A percentile compares a stretch with the other conserved stretches of the same genome.
Conservation (phyloP, 2,888 invertebrate species). For the Neelides folsomi region DNA sequence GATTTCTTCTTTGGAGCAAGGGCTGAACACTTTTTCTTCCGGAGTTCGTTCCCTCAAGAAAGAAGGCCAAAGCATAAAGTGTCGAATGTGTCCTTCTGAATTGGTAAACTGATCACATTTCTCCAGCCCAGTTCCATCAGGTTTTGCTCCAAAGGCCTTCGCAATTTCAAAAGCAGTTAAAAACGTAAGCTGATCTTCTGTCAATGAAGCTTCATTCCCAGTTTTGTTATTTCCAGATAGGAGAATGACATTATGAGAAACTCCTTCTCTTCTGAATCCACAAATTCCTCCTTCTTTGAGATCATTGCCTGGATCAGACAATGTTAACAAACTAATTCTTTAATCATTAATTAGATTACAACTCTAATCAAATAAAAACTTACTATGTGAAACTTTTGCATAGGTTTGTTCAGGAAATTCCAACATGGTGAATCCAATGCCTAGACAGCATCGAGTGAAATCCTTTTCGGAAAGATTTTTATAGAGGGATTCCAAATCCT, state of each 20-base stretch:
- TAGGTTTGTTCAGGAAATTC: constrained; percentile 14
- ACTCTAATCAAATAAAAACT: neutral
- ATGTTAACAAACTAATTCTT: no score
- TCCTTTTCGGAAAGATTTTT: constrained; percentile 14
- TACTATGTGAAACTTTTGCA: constrained; percentile 11
- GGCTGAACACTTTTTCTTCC: constrained; percentile 22
- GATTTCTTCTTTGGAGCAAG: constrained; percentile 20
- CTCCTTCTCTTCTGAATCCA: constrained; percentile 10
- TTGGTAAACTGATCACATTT: constrained; percentile 26
- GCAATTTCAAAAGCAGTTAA: constrained; percentile 24
- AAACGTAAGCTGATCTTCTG: constrained; percentile 18
- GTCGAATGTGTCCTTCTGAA: constrained; percentile 8
- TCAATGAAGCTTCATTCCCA: constrained; percentile 13
- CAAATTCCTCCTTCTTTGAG: constrained; percentile 15
- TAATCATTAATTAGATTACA: no score
- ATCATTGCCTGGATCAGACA: neutral
- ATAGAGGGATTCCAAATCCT: constrained; percentile 21
- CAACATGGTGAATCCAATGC: constrained; percentile 29
- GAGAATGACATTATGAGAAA: constrained; percentile 23
- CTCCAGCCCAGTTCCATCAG: constrained; percentile 19
- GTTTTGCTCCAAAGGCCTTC: constrained; percentile 20
- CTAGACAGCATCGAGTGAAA: constrained; percentile 29
- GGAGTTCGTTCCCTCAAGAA: constrained; percentile 18
- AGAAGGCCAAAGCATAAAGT: constrained; percentile 29
- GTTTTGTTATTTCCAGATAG: constrained; percentile 23